Percentiles rank a stretch among this genome's conserved stretches.
Conservation (phyloP, 1,140 invertebrate species). For the Halictus rubicundus region DNA sequence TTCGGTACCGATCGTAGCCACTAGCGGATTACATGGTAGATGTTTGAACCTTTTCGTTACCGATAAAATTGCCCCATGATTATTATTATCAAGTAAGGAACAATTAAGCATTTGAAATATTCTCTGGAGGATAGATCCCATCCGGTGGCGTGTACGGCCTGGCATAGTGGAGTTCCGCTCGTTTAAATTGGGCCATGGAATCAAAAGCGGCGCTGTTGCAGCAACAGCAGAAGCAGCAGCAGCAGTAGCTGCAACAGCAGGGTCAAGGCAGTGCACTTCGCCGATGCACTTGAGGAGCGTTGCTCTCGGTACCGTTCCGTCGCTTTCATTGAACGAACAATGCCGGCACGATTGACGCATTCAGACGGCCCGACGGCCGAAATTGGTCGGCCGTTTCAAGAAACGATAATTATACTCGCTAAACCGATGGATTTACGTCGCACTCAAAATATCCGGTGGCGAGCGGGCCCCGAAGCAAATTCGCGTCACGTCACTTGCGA, state of each 20-base stretch:
- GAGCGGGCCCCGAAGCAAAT: background rate
- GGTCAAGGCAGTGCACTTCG: slow-evolving; percentile 48
- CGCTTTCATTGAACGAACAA: slow-evolving; percentile 57
- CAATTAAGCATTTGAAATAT: too few relatives aligned
- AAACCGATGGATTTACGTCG: slow-evolving; percentile 38
- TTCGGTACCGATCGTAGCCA: too few relatives aligned
- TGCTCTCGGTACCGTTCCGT: slow-evolving; percentile 46
- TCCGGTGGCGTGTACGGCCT: background rate
- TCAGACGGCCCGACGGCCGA: slow-evolving; percentile 35
- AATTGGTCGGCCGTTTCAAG: slow-evolving; percentile 48
- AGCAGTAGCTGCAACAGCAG: slow-evolving; percentile 9
- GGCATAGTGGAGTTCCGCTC: background rate
- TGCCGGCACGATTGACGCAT: slow-evolving; percentile 60
- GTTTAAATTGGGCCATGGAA: slow-evolving; percentile 41
- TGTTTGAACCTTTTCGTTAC: too few relatives aligned
- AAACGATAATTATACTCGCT: slow-evolving; percentile 47
- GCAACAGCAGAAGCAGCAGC: too few relatives aligned
- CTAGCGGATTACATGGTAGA: too few relatives aligned
- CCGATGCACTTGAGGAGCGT: slow-evolving; percentile 53
- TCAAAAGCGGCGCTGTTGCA: slow-evolving; percentile 6
- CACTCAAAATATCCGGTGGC: slow-evolving; percentile 43
- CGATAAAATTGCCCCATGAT: too few relatives aligned
- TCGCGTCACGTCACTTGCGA: background rate
- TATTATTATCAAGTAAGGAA: too few relatives aligned
- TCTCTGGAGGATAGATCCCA: background rate